Conservation (phyloP, 1,140 invertebrate genomes). For the Drosophila albomicans region DNA sequence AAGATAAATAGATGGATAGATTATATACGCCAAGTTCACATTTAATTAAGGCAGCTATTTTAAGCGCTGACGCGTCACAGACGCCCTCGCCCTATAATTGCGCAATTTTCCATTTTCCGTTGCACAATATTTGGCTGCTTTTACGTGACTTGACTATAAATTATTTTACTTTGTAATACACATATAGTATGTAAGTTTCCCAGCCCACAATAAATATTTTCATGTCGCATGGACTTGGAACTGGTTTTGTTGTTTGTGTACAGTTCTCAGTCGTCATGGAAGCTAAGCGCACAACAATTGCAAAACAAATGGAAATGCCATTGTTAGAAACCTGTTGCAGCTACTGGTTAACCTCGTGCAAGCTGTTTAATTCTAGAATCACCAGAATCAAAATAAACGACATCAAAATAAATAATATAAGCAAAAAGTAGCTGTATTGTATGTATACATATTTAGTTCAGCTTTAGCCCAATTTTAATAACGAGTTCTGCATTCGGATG, state of each 20-base stretch:
- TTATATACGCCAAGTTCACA: slow-evolving; percentile 68
- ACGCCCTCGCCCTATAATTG: slow-evolving; percentile 45
- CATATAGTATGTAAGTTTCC: background rate
- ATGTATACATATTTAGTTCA: slow-evolving; percentile 20
- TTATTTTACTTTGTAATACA: slow-evolving; percentile 2
- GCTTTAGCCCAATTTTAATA: slow-evolving; percentile 60
- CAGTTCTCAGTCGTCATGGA: slow-evolving; percentile 19
- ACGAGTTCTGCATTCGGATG: slow-evolving; percentile 63
- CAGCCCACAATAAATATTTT: slow-evolving; percentile 9
- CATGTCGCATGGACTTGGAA: background rate
- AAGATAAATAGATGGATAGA: slow-evolving; percentile 2
- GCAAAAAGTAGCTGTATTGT: background rate
- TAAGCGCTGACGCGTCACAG: slow-evolving; percentile 38
- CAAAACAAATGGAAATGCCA: slow-evolving; percentile 59
- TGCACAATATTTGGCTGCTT: slow-evolving; percentile 43
- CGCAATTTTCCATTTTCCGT: slow-evolving; percentile 56
- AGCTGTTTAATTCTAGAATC: slow-evolving; percentile 13
- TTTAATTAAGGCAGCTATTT: slow-evolving; percentile 71
- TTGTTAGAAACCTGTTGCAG: slow-evolving; percentile 63
- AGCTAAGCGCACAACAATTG: slow-evolving; percentile 50
- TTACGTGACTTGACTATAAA: slow-evolving; percentile 51
- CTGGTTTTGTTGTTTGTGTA: slow-evolving; percentile 26
- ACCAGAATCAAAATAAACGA: slow-evolving; percentile 58
- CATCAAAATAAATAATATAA: slow-evolving; percentile 22
- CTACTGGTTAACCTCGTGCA: slow-evolving; percentile 49